These are phyloP conservation scores for Drosophila colorata DNA, from an alignment of 2,888 invertebrate species.

Conservation along the genomic window DNA sequence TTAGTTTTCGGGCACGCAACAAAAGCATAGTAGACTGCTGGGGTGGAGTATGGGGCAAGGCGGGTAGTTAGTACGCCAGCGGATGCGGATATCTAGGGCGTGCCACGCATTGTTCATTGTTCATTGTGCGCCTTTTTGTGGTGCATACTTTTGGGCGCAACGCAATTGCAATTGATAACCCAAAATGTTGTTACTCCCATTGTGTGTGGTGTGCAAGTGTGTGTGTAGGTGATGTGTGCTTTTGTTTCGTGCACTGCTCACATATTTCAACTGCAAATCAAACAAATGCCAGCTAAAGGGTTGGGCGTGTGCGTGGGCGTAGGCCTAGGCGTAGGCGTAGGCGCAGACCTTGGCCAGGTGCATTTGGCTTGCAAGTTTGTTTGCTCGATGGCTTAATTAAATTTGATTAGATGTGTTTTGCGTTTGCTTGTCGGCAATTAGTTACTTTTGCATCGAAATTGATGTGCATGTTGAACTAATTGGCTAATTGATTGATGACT, in stretches of 20 bases:
- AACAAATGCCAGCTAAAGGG: conserved; percentile 57
- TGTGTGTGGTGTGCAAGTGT: conserved; percentile 27
- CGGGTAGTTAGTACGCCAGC: background rate
- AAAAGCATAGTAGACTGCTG: background rate
- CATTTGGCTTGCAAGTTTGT: conserved; percentile 51
- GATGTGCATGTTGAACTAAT: conserved; percentile 72
- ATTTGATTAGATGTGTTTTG: conserved; percentile 77
- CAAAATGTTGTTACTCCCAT: conserved; percentile 38
- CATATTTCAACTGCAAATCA: conserved; percentile 76
- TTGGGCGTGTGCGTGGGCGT: conserved; percentile 27
- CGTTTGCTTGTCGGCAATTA: conserved; percentile 63
- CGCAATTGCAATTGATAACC: conserved; percentile 74
- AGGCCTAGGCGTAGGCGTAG: conserved; percentile 24
- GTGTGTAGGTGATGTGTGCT: conserved; percentile 10
- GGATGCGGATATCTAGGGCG: conserved; percentile 29
- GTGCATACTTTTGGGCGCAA: conserved; percentile 63
- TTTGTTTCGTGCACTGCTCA: conserved; percentile 62
- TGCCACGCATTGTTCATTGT: conserved; percentile 45
- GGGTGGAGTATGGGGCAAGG: background rate
- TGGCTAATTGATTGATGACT: conserved; percentile 77
- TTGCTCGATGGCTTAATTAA: conserved; percentile 75
- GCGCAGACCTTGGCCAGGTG: conserved; percentile 32
- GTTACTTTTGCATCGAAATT: conserved; percentile 73
- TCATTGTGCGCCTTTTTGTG: conserved; percentile 63
- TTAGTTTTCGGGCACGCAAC: conserved; percentile 50